Evolutionary conservation across 2,888 invertebrate genomes (phyloP), one percentile per base, ranked within the genome.

Genomic region (Hypercompe scribonia): DNA sequence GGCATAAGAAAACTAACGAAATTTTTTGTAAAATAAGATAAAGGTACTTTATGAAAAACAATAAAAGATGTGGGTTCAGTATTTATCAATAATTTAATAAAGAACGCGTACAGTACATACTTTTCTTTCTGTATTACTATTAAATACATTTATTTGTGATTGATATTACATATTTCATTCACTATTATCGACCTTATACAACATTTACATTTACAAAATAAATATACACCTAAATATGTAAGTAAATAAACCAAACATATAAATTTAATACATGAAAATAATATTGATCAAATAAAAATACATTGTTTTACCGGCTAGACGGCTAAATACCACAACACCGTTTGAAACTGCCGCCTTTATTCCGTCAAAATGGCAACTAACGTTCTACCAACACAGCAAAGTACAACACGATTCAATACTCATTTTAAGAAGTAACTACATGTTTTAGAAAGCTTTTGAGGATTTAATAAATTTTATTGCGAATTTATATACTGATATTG

Each of bases 311-410:
- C 84, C 84, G 84, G 84, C 82, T 81, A 67, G 75, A 31, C 34
- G n/a, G 33, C 34, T 71, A 75, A 72, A 82, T 83, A 84, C 83
- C 84, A 83, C 82, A 88, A 89, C 86, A 88, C 72, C 77, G 84
- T 90, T 90, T 79, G 84, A 87, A 92, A 84, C 79, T 88, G 87
- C 89, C 92, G 92, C 91, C 83, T 86, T 87, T 86, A 78, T 69
- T 72, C 34, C 69, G 71, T 75, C 87, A 86, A 79, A 75, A 81
- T 83, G 84, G 84, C 88, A 90, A 87, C 87, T 76, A 58, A 74
- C 79, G 74, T 82, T 86, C 65, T 87, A 82, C 91, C 91, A 92
- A 92, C 90, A 77, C 87, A 77, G 81, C 70, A 65, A 75, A 78
- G 39, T 64, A 72, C 61, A 13, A 71, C 72, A n/a, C 64, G 39